A percentile compares a stretch with the other conserved stretches of the same genome.
phyloP scores from a whole-genome alignment of 2,113 vertebrate species.

The Spilogale gracilis region DNA sequence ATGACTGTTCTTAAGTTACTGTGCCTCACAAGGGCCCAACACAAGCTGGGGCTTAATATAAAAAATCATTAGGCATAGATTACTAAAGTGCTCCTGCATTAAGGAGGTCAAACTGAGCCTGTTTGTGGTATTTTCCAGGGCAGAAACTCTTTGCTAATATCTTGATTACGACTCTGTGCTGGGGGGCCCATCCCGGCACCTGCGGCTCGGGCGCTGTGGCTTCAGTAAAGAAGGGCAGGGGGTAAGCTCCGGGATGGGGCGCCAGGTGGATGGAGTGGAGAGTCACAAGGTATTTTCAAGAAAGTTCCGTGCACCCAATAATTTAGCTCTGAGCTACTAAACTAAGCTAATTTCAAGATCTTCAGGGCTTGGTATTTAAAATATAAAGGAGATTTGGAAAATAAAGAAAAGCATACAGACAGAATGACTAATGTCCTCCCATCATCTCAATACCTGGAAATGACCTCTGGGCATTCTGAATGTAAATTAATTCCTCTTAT shows the following conservation, averaged over 20 bases:
- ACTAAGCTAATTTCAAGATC: constrained; percentile 68
- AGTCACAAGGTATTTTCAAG: constrained; percentile 69
- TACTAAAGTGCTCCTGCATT: constrained; percentile 90
- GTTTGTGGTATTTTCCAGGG: constrained; percentile 87
- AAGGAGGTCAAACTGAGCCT: constrained; percentile 91
- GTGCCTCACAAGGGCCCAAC: constrained; percentile 93
- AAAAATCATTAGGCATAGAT: constrained; percentile 95
- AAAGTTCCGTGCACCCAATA: constrained; percentile 64
- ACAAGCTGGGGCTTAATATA: constrained; percentile 94
- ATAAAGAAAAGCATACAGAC: neutral
- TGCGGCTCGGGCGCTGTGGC: constrained; percentile 59
- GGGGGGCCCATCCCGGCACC: constrained; percentile 56
- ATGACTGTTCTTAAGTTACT: constrained; percentile 97
- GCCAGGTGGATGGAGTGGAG: neutral
- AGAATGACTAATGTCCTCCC: neutral
- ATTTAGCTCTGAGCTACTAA: constrained; percentile 69
- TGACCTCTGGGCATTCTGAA: neutral
- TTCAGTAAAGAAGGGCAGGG: neutral
- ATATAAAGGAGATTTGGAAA: neutral
- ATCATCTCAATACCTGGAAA: neutral
- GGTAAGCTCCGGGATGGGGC: too few relatives aligned
- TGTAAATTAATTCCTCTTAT: neutral
- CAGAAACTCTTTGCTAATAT: constrained; percentile 82
- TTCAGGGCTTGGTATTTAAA: neutral
- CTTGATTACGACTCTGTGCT: constrained; percentile 81